These are phyloP conservation scores for Myodes glareolus DNA, from an alignment of 2,113 vertebrate species.

Conservation along the genomic window DNA sequence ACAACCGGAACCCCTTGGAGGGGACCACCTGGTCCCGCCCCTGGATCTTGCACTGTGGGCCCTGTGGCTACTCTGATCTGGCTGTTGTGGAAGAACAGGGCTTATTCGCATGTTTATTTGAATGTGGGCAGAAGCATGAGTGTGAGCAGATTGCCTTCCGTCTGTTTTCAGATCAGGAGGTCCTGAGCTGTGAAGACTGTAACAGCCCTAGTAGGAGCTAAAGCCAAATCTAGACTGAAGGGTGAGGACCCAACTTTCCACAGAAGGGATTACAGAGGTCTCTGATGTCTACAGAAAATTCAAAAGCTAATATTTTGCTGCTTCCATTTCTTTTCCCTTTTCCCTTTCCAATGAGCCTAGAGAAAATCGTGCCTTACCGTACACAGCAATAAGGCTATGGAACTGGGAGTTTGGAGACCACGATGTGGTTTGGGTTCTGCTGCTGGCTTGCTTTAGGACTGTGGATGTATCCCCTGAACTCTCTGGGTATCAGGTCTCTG, in stretches of 20 bases:
- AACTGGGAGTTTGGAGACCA: neutral
- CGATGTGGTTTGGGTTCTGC: neutral
- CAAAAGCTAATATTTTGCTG: neutral
- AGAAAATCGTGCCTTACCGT: neutral
- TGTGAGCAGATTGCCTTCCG: constrained; percentile 85
- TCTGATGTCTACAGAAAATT: constrained; percentile 9
- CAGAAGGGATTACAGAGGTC: neutral
- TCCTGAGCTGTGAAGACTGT: constrained; percentile 8
- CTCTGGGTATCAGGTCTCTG: neutral
- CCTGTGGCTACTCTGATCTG: constrained; percentile 95
- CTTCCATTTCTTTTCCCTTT: neutral
- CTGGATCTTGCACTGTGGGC: constrained; percentile 89
- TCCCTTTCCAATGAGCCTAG: neutral
- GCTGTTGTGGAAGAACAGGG: constrained; percentile 87
- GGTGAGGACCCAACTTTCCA: neutral
- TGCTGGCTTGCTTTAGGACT: neutral
- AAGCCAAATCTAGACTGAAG: neutral
- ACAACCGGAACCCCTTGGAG: constrained; percentile 88
- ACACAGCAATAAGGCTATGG: neutral
- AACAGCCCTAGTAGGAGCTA: neutral
- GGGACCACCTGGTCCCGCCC: constrained; percentile 86
- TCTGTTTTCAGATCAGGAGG: constrained; percentile 77
- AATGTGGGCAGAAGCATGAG: constrained; percentile 85
- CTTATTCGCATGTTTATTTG: constrained; percentile 92
- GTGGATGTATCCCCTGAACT: neutral